These are phyloP conservation scores for Varanus salvator DNA, from an alignment of 2,113 vertebrate genomes.

Conservation along the genomic window DNA sequence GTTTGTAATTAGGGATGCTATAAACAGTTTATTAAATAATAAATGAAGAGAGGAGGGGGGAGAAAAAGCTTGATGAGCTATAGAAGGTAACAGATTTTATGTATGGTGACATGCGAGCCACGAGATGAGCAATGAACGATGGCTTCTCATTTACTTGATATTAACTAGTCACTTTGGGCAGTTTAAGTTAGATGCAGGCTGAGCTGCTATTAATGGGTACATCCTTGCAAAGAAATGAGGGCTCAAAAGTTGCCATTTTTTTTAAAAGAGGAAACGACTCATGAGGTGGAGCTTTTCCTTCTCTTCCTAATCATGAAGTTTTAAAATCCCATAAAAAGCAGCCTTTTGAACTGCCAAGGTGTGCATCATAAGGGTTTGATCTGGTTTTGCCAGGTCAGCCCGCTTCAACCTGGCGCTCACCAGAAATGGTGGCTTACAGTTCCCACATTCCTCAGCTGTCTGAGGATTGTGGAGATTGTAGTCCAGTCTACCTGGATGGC, in stretches of 20 bases:
- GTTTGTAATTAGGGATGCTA: conserved; percentile 76
- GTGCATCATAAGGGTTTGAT: neutral
- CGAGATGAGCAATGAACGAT: conserved; percentile 46
- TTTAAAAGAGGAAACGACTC: neutral
- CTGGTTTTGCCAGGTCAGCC: neutral
- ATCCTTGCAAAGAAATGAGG: conserved; percentile 54
- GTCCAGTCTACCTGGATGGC: too few species aligned
- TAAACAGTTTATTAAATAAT: conserved; percentile 80
- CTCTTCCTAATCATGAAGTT: conserved; percentile 18
- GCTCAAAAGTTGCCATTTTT: conserved; percentile 26
- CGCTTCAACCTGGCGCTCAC: neutral
- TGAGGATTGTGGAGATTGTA: neutral
- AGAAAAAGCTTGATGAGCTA: conserved; percentile 52
- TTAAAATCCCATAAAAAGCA: conserved; percentile 26
- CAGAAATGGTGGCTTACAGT: neutral
- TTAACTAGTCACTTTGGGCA: conserved; percentile 49
- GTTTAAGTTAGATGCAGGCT: conserved; percentile 51
- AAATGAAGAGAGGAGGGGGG: conserved; percentile 65
- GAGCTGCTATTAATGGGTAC: conserved; percentile 37
- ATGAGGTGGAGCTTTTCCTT: conserved; percentile 20
- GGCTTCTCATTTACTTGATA: conserved; percentile 60
- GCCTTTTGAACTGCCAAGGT: neutral
- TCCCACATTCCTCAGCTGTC: neutral
- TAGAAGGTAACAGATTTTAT: conserved; percentile 56
- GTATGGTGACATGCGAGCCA: conserved; percentile 26